Evolutionary conservation across 2,113 vertebrate genomes (phyloP), one percentile per base, ranked within the genome.

Genomic region (Eurystomus gularis): DNA sequence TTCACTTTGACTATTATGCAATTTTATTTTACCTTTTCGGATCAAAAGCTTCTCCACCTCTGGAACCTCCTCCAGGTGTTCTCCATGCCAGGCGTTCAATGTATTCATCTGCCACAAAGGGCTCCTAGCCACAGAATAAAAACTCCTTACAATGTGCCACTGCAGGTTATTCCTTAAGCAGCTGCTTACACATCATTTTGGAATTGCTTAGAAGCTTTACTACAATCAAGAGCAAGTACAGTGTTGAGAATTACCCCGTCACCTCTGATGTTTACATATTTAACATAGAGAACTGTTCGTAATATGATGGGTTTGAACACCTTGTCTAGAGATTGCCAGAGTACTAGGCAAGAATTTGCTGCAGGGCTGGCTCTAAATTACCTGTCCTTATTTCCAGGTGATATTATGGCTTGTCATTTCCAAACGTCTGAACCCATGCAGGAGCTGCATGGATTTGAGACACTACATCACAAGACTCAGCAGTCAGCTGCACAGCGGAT

Each of bases 101-200:
- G 97, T 99, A 99, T 95, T 99, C 99, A 98, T 99, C 99, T 62
- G 99, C 99, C 98, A 99, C 99, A 98, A 99, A 99, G 69, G 99
- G 99, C 95, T 99, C 99, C 99, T 99, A 94, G 80, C 39, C 94
- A 97, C 61, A 97, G 92, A 98, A 98, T 24, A 97, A 95, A 94
- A 90, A 62, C 39, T 82, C 69, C 72, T 98, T 82, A 96, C 48
- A 94, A 86, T 17, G 60, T 61, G 79, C 62, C 95, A 65, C 73
- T 97, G 58, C 72, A 69, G 42, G 92, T 3, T 75, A 69, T 6
- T 82, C 68, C 82, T 70, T 73, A 85, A 68, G 89, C 49, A 95
- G 95, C 51, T 76, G 94, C 92, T 88, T 87, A 91, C 64, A 88
- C 26, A 73, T 73, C 31, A 66, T 72, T 89, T 20, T 33, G 17